Evolutionary conservation across 2,797 vertebrate species (phyloP), one percentile per base, ranked within the genome.

Genomic region (Acrossocheilus wenchowensis): DNA sequence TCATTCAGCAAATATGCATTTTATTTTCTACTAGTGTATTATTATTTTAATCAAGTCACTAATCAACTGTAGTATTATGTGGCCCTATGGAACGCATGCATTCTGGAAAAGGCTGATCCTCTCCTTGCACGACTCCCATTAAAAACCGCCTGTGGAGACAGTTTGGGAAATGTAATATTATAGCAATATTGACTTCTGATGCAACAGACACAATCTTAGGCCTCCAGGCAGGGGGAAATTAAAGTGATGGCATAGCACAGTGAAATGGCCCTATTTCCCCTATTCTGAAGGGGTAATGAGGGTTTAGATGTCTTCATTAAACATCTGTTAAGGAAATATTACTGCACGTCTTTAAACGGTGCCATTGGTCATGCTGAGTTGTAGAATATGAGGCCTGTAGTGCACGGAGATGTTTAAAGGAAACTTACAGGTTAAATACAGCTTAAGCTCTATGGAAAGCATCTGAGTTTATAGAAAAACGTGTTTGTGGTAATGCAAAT

Each of bases 261-360:
- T 88, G 88, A 90, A 88, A 74, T 85, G 78, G 81, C 90, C 92
- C 92, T 92, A 94, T 94, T 95, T 92, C 92, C 93, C 52, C 90
- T 92, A 91, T 94, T 90, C 92, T 89, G 87, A 94, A 94, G 91
- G 93, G 92, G 93, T 96, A 96, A 96, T 96, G 95, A 96, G 95
- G 94, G 66, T 95, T 95, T 95, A 95, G 95, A 95, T 93, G 94
- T 95, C 94, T 95, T 96, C 95, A 96, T 96, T 96, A 95, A 95
- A 95, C 93, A 95, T 96, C 94, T 95, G 94, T 96, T 95, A 95
- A 95, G 95, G 92, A 94, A 93, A 69, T 93, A 95, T 96, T 96
- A 95, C 91, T 93, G 90, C 93, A 94, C 90, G 89, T 91, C 93
- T 95, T 94, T 95, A 94, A 93, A 91, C 94, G 95, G 94, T 92